phyloP scores from a whole-genome alignment of 2,797 vertebrate genomes.

The Danionella dracula region DNA sequence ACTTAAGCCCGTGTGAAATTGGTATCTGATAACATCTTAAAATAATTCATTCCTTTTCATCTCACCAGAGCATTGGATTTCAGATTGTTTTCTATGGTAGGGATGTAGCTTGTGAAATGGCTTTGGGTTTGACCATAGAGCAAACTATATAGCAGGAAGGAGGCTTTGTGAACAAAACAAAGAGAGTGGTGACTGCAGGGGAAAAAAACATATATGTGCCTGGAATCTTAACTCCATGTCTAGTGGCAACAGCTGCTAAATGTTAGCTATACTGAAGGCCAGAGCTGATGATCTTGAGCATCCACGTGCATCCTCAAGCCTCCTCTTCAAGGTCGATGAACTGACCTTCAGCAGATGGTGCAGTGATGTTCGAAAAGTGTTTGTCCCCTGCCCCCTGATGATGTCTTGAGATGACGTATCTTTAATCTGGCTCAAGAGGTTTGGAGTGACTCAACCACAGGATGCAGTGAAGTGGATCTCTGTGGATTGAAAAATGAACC shows the following conservation, averaged over 20 bases:
- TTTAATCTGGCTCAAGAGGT: not conserved
- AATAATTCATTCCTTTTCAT: too few relatives aligned
- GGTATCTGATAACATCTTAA: too few relatives aligned
- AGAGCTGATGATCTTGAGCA: not conserved
- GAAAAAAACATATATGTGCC: slow-evolving; percentile 9
- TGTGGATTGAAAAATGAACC: too few relatives aligned
- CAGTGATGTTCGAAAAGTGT: not conserved
- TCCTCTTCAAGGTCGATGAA: not conserved
- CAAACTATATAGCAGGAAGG: not conserved
- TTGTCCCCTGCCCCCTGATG: not conserved
- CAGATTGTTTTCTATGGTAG: too few relatives aligned
- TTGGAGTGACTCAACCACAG: not conserved
- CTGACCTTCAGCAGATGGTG: slow-evolving; percentile 13
- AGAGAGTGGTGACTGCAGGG: not conserved
- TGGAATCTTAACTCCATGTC: slow-evolving; percentile 30
- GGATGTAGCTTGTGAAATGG: not conserved
- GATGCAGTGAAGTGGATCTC: not conserved
- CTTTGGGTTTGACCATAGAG: not conserved
- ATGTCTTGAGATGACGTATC: not conserved
- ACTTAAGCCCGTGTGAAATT: too few relatives aligned
- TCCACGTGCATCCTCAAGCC: not conserved
- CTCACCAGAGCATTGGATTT: too few relatives aligned
- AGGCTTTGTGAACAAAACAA: not conserved
- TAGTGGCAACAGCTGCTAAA: not conserved
- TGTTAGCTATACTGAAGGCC: not conserved